phyloP scores from a whole-genome alignment of 2,113 vertebrate species.

The Ctenodactylus gundi region DNA sequence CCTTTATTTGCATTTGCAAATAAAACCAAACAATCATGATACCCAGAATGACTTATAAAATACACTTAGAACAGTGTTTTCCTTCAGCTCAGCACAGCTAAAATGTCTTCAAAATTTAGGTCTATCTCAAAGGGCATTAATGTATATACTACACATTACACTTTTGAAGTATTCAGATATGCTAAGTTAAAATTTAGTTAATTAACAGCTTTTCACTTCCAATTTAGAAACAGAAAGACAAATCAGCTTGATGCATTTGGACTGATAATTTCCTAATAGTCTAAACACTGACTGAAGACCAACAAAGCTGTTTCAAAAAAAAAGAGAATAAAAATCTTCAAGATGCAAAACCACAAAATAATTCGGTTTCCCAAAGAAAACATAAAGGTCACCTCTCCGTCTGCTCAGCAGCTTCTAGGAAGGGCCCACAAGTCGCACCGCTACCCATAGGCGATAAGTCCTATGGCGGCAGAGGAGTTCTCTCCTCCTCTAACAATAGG shows the following conservation, averaged over 20 bases:
- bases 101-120: neutral
- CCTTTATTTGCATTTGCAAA: conserved; percentile 37
- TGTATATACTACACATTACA: neutral
- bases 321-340: conserved; percentile 39
- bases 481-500: neutral
- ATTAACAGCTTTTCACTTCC: conserved; percentile 48
- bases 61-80: neutral
- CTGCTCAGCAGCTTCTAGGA: neutral
- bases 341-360: neutral
- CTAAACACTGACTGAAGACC: conserved; percentile 26
- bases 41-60: neutral
- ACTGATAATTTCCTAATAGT: conserved; percentile 29
- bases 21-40: neutral
- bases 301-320: neutral
- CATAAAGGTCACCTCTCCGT: neutral
- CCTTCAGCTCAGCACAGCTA: conserved; percentile 29
- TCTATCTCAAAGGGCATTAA: neutral
- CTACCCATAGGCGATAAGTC: neutral
- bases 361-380: neutral
- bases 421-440: neutral
- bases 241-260: neutral
- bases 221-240: conserved; percentile 47
- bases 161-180: neutral
- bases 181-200: conserved; percentile 41
- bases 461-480: neutral